A percentile compares a stretch with the other conserved stretches of the same genome.
phyloP scores from a whole-genome alignment of 2,113 vertebrate genomes.

The Apistogramma diplotaenia region DNA sequence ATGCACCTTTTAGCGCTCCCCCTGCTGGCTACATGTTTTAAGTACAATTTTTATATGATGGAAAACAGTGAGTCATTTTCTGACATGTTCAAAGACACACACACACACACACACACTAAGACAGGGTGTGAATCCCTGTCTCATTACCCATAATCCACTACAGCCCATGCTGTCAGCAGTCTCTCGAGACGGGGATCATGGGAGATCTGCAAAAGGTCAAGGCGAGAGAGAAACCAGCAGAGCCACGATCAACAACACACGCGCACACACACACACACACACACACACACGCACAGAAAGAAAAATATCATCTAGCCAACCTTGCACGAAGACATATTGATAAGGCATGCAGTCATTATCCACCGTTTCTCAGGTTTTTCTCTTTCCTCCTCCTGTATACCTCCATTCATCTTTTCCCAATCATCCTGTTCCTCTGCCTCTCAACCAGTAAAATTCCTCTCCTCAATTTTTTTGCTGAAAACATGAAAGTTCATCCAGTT shows the following conservation, averaged over 20 bases:
- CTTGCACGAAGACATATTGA: background rate
- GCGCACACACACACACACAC: background rate
- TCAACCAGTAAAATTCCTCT: background rate
- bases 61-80: no score
- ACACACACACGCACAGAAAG: background rate
- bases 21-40: no score
- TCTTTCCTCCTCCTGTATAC: background rate
- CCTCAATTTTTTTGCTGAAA: background rate
- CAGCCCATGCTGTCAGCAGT: conserved; percentile 31
- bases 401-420: no score
- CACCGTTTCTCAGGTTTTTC: background rate
- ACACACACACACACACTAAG: background rate
- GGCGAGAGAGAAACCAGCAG: conserved; percentile 1
- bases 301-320: background rate
- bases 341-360: no score
- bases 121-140: conserved; percentile 22
- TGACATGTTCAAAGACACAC: no score
- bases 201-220: conserved; percentile 51
- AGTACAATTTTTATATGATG: no score
- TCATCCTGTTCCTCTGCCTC: background rate
- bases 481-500: accelerated
- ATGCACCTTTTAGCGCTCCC: no score
- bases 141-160: conserved; percentile 57
- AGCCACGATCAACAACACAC: background rate
- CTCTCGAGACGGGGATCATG: conserved; percentile 43